Conservation (phyloP, 2,113 vertebrate genomes). For the Pagrus major region DNA sequence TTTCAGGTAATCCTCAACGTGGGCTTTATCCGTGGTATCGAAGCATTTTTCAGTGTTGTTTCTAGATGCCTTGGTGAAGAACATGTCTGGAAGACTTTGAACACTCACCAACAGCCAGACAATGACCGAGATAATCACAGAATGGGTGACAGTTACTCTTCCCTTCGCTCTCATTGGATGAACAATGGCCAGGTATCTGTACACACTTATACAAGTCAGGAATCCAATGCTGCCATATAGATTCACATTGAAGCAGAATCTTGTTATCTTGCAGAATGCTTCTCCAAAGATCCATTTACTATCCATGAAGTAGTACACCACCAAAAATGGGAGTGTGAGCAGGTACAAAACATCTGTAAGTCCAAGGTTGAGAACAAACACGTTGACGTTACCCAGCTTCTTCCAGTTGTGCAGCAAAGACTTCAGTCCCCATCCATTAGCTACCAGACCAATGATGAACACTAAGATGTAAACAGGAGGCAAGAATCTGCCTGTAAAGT, state of each 20-base stretch:
- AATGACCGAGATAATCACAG: conserved; percentile 30
- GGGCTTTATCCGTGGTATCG: conserved; percentile 50
- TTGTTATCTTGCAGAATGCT: conserved; percentile 82
- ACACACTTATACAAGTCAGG: conserved; percentile 88
- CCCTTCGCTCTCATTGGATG: conserved; percentile 83
- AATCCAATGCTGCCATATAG: conserved; percentile 90
- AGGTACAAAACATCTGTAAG: conserved; percentile 87
- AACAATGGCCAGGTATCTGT: conserved; percentile 88
- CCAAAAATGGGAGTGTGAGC: conserved; percentile 85
- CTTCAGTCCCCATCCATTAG: conserved; percentile 79
- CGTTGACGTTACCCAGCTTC: conserved; percentile 65
- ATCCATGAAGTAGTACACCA: conserved; percentile 76
- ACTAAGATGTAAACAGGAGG: conserved; percentile 79
- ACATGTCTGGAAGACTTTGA: conserved; percentile 81
- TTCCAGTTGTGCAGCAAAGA: conserved; percentile 63
- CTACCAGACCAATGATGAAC: conserved; percentile 81
- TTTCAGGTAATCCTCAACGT: conserved; percentile 65
- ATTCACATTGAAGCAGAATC: conserved; percentile 87
- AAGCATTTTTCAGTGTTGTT: conserved; percentile 15
- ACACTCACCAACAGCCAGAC: conserved; percentile 83
- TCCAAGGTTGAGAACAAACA: conserved; percentile 85
- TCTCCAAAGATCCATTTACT: conserved; percentile 84
- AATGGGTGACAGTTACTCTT: conserved; percentile 62
- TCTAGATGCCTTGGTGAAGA: conserved; percentile 64
- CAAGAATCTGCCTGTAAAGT: conserved; percentile 78